Percentiles rank a stretch among this genome's conserved stretches.
These are phyloP conservation scores for Smithornis capensis DNA, from an alignment of 2,113 vertebrate species.

Conservation along the genomic window DNA sequence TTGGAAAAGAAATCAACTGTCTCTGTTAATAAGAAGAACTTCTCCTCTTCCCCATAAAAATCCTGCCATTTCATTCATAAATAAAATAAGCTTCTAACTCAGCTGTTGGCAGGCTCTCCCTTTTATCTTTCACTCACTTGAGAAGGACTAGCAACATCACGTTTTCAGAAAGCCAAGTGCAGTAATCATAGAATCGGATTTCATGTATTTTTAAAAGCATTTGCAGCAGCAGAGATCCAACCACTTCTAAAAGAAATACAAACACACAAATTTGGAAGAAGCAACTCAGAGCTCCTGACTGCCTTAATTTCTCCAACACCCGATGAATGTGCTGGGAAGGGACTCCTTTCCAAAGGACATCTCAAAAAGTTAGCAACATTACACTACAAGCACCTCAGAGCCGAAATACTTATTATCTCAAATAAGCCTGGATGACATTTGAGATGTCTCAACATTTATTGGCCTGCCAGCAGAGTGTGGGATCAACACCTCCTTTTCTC, in stretches of 20 bases:
- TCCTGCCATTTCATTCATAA: conserved; percentile 66
- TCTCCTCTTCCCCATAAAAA: background rate
- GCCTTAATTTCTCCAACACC: background rate
- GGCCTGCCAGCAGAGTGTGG: conserved; percentile 36
- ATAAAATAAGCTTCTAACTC: conserved; percentile 55
- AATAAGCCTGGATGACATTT: conserved; percentile 40
- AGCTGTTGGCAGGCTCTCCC: conserved; percentile 34
- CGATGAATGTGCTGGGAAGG: background rate
- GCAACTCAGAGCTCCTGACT: background rate
- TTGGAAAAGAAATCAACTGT: conserved; percentile 3
- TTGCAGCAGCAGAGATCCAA: conserved; percentile 47
- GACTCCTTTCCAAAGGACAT: background rate
- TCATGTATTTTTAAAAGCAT: conserved; percentile 70
- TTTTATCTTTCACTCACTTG: conserved; percentile 63
- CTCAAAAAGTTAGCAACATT: conserved; percentile 31
- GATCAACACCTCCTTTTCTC: conserved; percentile 30
- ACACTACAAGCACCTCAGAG: background rate
- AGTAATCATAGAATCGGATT: conserved; percentile 57
- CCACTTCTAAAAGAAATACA: conserved; percentile 38
- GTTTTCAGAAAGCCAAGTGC: conserved; percentile 23
- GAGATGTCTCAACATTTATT: conserved; percentile 48
- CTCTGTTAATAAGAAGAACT: conserved; percentile 20
- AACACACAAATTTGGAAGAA: conserved; percentile 16
- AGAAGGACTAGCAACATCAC: conserved; percentile 47
- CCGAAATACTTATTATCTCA: conserved; percentile 52